Evolutionary conservation across 2,797 vertebrate species (phyloP).

Genomic region (Perodicticus potto): DNA sequence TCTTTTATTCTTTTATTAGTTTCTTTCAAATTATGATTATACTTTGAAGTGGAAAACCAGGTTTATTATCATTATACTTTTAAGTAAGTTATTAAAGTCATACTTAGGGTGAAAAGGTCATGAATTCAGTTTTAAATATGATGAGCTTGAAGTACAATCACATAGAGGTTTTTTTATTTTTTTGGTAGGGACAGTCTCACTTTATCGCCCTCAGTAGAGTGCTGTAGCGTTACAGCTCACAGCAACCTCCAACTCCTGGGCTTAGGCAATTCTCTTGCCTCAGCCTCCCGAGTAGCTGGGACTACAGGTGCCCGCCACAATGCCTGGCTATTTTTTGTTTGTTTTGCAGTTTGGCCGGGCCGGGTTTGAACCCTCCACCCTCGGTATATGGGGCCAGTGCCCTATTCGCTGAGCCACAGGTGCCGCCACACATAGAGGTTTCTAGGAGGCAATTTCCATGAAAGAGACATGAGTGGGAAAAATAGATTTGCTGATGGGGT

Average conservation of each 20-base stretch:
- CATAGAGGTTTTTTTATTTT: neutral
- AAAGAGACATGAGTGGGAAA: neutral
- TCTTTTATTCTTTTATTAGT: constrained; percentile 44
- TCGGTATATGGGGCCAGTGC: too few relatives aligned
- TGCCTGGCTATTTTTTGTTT: too few relatives aligned
- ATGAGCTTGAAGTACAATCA: neutral
- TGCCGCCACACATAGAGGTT: neutral
- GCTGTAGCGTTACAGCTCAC: too few relatives aligned
- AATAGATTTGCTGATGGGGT: neutral
- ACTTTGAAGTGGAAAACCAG: neutral
- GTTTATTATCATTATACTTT: constrained; percentile 3
- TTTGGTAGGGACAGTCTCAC: too few relatives aligned
- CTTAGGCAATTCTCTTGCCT: too few relatives aligned
- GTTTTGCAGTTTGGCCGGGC: too few relatives aligned
- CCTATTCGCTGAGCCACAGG: too few relatives aligned
- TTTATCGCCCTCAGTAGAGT: too few relatives aligned
- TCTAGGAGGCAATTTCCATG: neutral
- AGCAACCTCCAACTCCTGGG: too few relatives aligned
- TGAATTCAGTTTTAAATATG: neutral
- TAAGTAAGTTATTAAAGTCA: neutral
- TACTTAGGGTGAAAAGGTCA: neutral
- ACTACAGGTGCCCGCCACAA: too few relatives aligned
- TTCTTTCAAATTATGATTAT: constrained; percentile 42
- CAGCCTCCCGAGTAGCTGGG: too few relatives aligned
- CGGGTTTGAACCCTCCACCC: too few relatives aligned